phyloP scores from a whole-genome alignment of 1,140 invertebrate genomes.

The Frieseomelitta varia region DNA sequence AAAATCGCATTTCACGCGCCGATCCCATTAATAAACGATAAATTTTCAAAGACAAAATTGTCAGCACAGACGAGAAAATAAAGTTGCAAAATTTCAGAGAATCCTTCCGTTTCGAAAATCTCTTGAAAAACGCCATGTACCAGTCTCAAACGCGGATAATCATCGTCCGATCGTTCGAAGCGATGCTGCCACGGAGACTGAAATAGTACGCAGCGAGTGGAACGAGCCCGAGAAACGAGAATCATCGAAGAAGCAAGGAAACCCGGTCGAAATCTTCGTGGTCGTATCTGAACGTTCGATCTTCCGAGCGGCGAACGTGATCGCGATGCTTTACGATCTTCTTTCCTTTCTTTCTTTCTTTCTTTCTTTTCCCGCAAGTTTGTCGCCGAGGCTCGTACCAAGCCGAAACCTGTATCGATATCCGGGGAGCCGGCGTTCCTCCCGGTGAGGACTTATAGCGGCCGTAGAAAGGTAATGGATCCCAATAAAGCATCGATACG shows the following conservation, averaged over 20 bases:
- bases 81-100: no score
- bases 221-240: background rate
- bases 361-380: constrained; percentile 15
- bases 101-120: background rate
- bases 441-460: constrained; percentile 28
- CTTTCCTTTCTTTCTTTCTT: constrained; percentile 46
- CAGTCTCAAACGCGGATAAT: background rate
- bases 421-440: constrained; percentile 31
- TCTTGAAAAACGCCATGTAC: no score
- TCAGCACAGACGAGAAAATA: no score
- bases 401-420: constrained; percentile 60
- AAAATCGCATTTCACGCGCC: no score
- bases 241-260: constrained; percentile 56
- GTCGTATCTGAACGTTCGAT: constrained; percentile 61
- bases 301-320: constrained; percentile 58
- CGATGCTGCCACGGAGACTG: constrained; percentile 43
- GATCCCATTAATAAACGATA: no score
- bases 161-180: background rate
- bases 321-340: constrained; percentile 64
- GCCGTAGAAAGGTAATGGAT: constrained; percentile 68
- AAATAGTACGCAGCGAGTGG: constrained; percentile 15
- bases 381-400: constrained; percentile 4
- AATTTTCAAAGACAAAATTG: no score
- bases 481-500: constrained; percentile 76
- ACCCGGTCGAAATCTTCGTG: constrained; percentile 47